A percentile compares a stretch with the other conserved stretches of the same genome.
These are phyloP conservation scores for Chelon auratus DNA, from an alignment of 2,797 vertebrate genomes.

Conservation along the genomic window DNA sequence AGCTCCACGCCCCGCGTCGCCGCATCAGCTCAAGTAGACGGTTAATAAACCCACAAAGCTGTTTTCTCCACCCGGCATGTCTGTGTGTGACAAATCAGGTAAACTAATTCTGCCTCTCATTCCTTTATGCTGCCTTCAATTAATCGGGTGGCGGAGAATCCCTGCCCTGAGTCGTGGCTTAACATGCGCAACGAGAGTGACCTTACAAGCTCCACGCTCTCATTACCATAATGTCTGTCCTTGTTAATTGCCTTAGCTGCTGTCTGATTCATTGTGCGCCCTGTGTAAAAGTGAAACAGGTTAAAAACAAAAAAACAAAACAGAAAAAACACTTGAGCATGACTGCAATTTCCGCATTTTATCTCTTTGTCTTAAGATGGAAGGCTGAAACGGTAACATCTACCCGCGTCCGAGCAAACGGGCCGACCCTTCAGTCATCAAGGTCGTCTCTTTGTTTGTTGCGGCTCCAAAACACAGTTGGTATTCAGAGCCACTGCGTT, in stretches of 20 bases:
- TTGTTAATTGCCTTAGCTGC: constrained; percentile 87
- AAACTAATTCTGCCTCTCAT: constrained; percentile 72
- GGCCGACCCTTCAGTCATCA: constrained; percentile 43
- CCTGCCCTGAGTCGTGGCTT: constrained; percentile 84
- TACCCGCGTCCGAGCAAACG: background rate
- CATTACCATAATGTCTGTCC: constrained; percentile 86
- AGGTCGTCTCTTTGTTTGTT: constrained; percentile 66
- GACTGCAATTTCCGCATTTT: constrained; percentile 63
- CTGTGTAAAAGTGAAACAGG: constrained; percentile 79
- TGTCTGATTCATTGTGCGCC: constrained; percentile 81
- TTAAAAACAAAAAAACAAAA: constrained; percentile 37
- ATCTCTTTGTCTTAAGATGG: constrained; percentile 54
- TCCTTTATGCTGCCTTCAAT: constrained; percentile 75
- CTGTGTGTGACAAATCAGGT: constrained; percentile 68
- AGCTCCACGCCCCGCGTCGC: background rate
- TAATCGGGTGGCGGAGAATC: constrained; percentile 77
- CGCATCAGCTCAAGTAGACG: background rate
- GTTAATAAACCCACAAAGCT: constrained; percentile 24
- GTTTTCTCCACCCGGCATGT: constrained; percentile 13
- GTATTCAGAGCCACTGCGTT: constrained; percentile 61
- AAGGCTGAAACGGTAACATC: constrained; percentile 19
- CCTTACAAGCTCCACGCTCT: constrained; percentile 85
- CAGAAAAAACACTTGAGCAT: constrained; percentile 46
- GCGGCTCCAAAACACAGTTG: constrained; percentile 46
- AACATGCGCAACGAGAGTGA: constrained; percentile 88